These are phyloP conservation scores for Gallinago jamesoni DNA, from an alignment of 2,113 vertebrate species.

Conservation along the genomic window DNA sequence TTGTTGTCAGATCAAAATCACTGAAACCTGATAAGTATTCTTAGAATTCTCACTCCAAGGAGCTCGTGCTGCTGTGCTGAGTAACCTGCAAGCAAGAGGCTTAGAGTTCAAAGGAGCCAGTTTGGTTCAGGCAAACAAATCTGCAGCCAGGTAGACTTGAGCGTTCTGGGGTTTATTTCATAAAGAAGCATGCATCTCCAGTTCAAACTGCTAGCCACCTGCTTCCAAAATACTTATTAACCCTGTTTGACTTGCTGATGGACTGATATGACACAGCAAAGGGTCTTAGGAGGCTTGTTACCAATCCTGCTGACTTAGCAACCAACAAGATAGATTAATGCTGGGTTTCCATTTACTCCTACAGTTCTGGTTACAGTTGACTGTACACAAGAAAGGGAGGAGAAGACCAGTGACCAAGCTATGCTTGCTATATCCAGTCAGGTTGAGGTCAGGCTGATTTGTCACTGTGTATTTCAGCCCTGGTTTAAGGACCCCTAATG, in stretches of 20 bases:
- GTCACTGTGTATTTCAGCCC: neutral
- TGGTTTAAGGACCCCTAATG: constrained; percentile 9
- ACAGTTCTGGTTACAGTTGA: neutral
- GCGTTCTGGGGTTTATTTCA: neutral
- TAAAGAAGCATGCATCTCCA: neutral
- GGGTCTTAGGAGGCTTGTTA: neutral
- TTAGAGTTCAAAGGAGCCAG: neutral
- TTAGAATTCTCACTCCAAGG: neutral
- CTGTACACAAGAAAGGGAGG: neutral
- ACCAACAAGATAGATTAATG: neutral
- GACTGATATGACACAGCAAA: neutral
- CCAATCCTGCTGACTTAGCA: neutral
- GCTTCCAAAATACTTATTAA: neutral
- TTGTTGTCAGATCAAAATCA: neutral
- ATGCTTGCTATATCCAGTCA: neutral
- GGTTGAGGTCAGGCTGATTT: neutral
- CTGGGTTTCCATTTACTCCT: neutral
- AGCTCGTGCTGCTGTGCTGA: neutral
- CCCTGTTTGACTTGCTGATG: neutral
- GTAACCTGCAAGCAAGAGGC: neutral
- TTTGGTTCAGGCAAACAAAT: neutral
- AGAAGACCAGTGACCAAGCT: neutral
- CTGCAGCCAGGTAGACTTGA: neutral
- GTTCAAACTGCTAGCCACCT: neutral
- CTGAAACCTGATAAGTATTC: neutral